Evolutionary conservation across 1,140 invertebrate species (phyloP), one percentile per base, ranked within the genome.

Genomic region (Aleiodes sp.): DNA sequence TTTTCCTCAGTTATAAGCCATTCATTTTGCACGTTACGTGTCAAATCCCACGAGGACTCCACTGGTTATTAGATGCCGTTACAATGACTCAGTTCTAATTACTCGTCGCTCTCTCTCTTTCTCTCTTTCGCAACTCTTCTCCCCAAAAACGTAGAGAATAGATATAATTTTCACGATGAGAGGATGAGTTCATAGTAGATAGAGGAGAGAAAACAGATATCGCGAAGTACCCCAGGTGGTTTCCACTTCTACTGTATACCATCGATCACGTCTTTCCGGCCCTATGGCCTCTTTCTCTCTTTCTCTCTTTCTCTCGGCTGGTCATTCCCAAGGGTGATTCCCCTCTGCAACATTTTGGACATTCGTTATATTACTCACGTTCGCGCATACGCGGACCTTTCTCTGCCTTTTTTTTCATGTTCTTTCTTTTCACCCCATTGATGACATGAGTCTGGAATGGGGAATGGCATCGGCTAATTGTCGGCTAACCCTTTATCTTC

Each of bases 291-390:
- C 52, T 57, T 52, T 66, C 43, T 28, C 65, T 9, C 21, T 4
- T 52, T 35, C 0, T 65, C 28, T 14, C 39, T 39, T n/a, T 31
- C 29, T 10, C 24, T 56, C 21, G 16, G 6, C 46, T 56, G 46
- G 24, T 56, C 46, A 56, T 56, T 56, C 46, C 46, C 46, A 56
- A 26, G 46, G 46, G 46, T 56, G 24, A 56, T 8, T 9, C 4
- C 35, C 56, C 43, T 35, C 29, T 29, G 4, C 43, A 46, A 46
- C 19, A 39, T 35, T 52, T 26, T 37, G 60, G 41, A 70, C 41
- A 70, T 62, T 70, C 68, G 68, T 64, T 70, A 70, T 70, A 70
- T 70, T 64, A 35, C 60, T 70, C 68, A 70, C 68, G 68, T 70
- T 14, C 61, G 61, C 33, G 33, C 61, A 61, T 61, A 61, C 59